These are phyloP conservation scores for Sterrhoptilus dennistouni DNA, from an alignment of 2,113 vertebrate species.

Conservation along the genomic window DNA sequence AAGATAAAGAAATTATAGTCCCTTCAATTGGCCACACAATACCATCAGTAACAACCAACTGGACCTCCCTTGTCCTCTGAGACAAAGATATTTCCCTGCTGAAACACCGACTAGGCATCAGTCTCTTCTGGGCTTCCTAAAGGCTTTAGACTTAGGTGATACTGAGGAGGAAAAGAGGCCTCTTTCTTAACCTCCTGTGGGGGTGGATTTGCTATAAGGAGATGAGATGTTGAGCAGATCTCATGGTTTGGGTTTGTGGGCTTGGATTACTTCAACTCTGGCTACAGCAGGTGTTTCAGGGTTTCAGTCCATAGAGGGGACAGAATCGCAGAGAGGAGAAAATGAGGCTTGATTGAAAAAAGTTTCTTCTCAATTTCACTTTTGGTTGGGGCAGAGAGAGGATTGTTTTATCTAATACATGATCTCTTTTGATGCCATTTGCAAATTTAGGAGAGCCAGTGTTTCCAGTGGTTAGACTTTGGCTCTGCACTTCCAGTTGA, in stretches of 20 bases:
- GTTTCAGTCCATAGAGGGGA: background rate
- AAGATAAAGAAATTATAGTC: background rate
- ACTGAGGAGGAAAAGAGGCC: background rate
- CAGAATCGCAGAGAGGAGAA: background rate
- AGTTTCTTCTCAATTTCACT: background rate
- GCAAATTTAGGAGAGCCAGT: background rate
- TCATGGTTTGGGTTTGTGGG: background rate
- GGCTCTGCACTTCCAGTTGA: background rate
- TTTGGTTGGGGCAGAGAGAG: background rate
- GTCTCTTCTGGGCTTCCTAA: background rate
- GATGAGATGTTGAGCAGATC: background rate
- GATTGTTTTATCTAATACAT: background rate
- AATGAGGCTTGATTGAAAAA: background rate
- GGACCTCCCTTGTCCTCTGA: background rate
- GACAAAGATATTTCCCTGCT: background rate
- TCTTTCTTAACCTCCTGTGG: background rate
- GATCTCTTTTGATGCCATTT: background rate
- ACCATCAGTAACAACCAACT: background rate
- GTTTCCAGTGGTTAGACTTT: background rate
- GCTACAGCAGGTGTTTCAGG: background rate
- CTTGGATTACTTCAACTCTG: background rate
- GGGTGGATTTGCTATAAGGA: background rate
- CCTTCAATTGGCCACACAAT: background rate
- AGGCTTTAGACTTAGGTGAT: background rate
- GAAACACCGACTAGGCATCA: no score